phyloP scores from a whole-genome alignment of 2,113 vertebrate genomes.

The Notothenia rossii region DNA sequence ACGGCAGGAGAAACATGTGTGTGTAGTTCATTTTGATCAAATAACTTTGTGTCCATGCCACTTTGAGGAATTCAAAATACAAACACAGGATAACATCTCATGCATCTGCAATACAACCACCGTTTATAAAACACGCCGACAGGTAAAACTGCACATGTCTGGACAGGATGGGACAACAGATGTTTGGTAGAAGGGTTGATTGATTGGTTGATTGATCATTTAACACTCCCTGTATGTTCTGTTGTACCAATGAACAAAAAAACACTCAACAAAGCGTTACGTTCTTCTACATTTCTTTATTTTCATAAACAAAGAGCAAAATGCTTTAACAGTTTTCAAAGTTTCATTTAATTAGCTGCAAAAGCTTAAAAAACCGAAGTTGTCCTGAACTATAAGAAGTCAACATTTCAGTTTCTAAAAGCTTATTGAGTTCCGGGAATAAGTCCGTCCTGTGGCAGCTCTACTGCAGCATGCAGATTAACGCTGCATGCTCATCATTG shows the following conservation, averaged over 20 bases:
- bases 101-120: too few species aligned
- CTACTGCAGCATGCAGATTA: neutral
- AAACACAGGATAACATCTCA: too few species aligned
- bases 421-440: neutral
- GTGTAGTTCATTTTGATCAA: neutral
- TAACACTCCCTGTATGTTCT: neutral
- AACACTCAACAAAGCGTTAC: constrained; percentile 17
- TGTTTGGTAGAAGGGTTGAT: neutral
- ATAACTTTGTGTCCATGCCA: too few species aligned
- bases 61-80: too few species aligned
- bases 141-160: too few species aligned
- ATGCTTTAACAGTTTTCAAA: neutral
- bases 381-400: neutral
- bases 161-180: too few species aligned
- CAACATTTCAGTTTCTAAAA: neutral
- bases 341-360: neutral
- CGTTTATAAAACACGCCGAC: too few species aligned
- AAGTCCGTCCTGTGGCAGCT: neutral
- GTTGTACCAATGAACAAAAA: neutral
- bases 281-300: constrained; percentile 59
- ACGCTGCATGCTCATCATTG: neutral
- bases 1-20: constrained; percentile 1
- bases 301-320: constrained; percentile 36
- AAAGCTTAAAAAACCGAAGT: neutral
- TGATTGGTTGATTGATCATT: constrained; percentile 12